These are phyloP conservation scores for Myocastor coypus DNA, from an alignment of 2,113 vertebrate species.

Conservation along the genomic window DNA sequence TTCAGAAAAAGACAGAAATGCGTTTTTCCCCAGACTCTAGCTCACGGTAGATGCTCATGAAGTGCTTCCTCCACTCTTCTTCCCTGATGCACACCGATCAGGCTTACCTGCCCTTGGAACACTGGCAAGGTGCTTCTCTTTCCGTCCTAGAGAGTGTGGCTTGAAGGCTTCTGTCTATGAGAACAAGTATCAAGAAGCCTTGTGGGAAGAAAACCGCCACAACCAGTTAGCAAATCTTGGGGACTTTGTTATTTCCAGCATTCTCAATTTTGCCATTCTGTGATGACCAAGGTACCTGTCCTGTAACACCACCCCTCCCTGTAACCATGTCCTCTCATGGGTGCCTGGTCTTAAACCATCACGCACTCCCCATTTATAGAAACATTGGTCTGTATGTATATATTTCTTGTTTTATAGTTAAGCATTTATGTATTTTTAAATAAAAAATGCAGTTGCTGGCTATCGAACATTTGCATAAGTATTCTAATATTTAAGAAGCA, in stretches of 20 bases:
- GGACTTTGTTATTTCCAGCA: background rate
- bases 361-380: background rate
- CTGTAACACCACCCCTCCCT: background rate
- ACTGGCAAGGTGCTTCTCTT: background rate
- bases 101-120: background rate
- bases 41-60: background rate
- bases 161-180: background rate
- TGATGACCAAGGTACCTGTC: background rate
- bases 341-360: background rate
- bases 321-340: background rate
- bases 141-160: background rate
- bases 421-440: background rate
- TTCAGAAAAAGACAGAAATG: background rate
- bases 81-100: background rate
- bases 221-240: background rate
- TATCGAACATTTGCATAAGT: background rate
- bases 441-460: background rate
- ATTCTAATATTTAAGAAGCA: background rate
- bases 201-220: background rate
- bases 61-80: background rate
- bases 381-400: background rate
- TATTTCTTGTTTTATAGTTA: constrained; percentile 30
- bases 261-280: background rate
- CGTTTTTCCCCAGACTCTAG: background rate
- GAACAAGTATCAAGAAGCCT: background rate